Percentiles rank a stretch among this genome's conserved stretches.
phyloP scores from a whole-genome alignment of 2,797 vertebrate genomes.

The Amniataba percoides region DNA sequence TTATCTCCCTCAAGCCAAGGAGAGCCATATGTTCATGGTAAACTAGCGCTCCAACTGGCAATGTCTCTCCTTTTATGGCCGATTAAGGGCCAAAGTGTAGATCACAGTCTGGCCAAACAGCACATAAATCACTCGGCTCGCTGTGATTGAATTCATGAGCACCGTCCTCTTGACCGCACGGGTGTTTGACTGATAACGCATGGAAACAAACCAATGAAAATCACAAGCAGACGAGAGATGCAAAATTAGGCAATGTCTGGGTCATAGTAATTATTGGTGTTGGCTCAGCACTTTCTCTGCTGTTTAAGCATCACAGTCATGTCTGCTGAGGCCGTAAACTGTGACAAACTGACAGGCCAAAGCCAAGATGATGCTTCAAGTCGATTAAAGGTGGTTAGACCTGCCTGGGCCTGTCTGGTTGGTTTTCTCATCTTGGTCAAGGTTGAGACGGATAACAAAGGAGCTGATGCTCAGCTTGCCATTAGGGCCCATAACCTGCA shows the following conservation, averaged over 20 bases:
- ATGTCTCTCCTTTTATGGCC: constrained; percentile 55
- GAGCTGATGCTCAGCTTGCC: constrained; percentile 30
- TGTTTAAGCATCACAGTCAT: constrained; percentile 50
- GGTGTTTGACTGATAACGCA: constrained; percentile 32
- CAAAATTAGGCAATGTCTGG: background rate
- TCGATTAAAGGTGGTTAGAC: constrained; percentile 36
- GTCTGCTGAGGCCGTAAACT: constrained; percentile 37
- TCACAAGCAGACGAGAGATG: constrained; percentile 19
- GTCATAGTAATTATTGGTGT: constrained; percentile 20
- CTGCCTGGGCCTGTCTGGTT: constrained; percentile 58
- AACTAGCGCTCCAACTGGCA: constrained; percentile 59
- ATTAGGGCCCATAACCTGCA: constrained; percentile 61
- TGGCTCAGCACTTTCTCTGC: constrained; percentile 46
- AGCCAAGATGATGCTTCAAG: constrained; percentile 33
- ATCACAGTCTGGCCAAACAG: constrained; percentile 47
- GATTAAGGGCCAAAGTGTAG: constrained; percentile 50
- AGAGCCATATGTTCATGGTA: constrained; percentile 63
- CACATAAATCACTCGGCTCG: constrained; percentile 59
- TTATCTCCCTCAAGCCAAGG: constrained; percentile 50
- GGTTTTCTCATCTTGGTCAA: constrained; percentile 58
- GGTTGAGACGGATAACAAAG: constrained; percentile 72
- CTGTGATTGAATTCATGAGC: constrained; percentile 50
- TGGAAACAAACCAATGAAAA: constrained; percentile 26
- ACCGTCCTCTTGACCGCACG: constrained; percentile 14
- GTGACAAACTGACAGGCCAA: constrained; percentile 55